A percentile compares a stretch with the other conserved stretches of the same genome.
Conservation (phyloP, 2,888 invertebrate species). For the Drosophila pseudotalamancana region DNA sequence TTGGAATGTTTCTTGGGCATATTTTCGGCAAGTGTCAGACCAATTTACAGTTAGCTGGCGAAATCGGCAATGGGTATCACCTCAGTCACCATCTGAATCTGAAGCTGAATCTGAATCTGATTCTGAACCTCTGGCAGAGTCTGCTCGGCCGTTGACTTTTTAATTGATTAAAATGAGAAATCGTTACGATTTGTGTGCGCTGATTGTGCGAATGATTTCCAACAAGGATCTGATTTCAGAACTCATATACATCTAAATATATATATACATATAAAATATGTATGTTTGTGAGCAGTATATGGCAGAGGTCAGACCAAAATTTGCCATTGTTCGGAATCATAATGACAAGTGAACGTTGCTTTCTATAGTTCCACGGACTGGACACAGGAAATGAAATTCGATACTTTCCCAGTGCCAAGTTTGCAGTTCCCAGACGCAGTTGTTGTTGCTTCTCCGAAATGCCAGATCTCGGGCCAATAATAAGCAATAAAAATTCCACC, state of each 20-base stretch:
- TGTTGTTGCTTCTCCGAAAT: conserved; percentile 51
- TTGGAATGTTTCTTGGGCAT: conserved; percentile 45
- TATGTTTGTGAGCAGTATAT: neutral
- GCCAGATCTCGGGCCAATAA: conserved; percentile 55
- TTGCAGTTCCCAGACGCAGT: conserved; percentile 5
- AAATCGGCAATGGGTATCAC: conserved; percentile 29
- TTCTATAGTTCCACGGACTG: conserved; percentile 19
- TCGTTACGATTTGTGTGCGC: conserved; percentile 82
- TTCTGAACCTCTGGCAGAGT: no score
- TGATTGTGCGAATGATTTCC: conserved; percentile 73
- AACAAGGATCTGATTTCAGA: conserved; percentile 81
- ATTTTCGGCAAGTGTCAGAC: conserved; percentile 77
- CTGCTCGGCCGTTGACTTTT: conserved; percentile 83
- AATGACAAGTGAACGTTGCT: conserved; percentile 68
- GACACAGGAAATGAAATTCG: conserved; percentile 82
- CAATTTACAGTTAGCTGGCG: conserved; percentile 63
- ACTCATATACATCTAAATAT: conserved; percentile 23
- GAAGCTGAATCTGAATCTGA: neutral
- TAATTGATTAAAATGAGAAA: conserved; percentile 84
- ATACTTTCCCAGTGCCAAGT: conserved; percentile 78
- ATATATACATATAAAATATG: neutral
- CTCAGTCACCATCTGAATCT: neutral
- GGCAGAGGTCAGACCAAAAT: conserved; percentile 56
- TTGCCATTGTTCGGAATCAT: conserved; percentile 79
- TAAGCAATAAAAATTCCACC: conserved; percentile 76